These are phyloP conservation scores for Cryptotis parvus DNA, from an alignment of 2,113 vertebrate species.

Conservation along the genomic window DNA sequence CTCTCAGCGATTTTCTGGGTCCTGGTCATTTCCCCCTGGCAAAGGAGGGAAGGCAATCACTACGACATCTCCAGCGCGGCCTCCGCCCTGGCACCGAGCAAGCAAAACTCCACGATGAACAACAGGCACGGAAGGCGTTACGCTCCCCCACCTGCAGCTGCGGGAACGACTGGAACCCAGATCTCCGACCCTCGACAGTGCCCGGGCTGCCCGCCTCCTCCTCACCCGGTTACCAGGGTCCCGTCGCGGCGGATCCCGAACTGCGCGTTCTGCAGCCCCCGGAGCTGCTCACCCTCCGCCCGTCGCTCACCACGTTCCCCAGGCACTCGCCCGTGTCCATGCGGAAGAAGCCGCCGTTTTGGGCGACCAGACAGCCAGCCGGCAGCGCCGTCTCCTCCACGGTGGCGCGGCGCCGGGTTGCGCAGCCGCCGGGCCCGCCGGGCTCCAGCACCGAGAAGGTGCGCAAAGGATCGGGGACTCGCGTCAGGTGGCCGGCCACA, in stretches of 20 bases:
- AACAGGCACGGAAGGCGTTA: not conserved
- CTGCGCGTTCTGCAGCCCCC: slow-evolving; percentile 95
- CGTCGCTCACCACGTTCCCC: slow-evolving; percentile 94
- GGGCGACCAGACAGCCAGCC: slow-evolving; percentile 90
- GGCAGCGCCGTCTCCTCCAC: slow-evolving; percentile 89
- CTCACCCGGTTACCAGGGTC: slow-evolving; percentile 96
- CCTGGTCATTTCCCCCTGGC: no score
- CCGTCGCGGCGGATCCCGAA: slow-evolving; percentile 96
- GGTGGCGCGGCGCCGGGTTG: slow-evolving; percentile 56
- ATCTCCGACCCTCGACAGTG: not conserved
- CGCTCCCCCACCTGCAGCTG: not conserved
- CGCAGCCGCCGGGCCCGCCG: slow-evolving; percentile 89
- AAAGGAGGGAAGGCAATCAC: no score
- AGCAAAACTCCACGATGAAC: no score
- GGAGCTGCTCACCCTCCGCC: slow-evolving; percentile 88
- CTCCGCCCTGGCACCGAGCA: no score
- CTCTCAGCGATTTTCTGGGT: no score
- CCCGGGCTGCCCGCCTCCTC: slow-evolving; percentile 71
- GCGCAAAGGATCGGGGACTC: slow-evolving; percentile 89
- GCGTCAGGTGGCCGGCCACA: slow-evolving; percentile 92
- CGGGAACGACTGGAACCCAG: not conserved
- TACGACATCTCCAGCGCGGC: not conserved
- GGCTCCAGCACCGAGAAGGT: slow-evolving; percentile 95
- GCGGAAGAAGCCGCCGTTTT: slow-evolving; percentile 95
- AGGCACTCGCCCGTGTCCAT: slow-evolving; percentile 84